Base-by-base conservation (phyloP, 2,888 invertebrate genomes). In the Caenorhabditis imperialis region DNA sequence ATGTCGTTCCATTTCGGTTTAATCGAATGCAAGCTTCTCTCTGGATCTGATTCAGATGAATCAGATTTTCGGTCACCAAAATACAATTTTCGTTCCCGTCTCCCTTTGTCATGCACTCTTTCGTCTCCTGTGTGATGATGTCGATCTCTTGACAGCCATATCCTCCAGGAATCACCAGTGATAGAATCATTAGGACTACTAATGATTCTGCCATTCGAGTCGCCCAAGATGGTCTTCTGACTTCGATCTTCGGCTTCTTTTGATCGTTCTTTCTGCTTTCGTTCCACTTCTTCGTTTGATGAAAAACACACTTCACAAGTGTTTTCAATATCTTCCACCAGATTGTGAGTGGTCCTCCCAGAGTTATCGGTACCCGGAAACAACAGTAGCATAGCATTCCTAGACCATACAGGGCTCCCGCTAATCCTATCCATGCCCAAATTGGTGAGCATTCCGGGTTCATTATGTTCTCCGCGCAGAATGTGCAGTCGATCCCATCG, bases 251-350 rank as follows among this genome's bases (percentile, higher is more conserved):
- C n/a, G n/a, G n/a, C n/a, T n/a, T n/a, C n/a, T n/a, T n/a, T 18
- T 20, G 8, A 3, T 42, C 22, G 12, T 7, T 23, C 6, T 42
- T 18, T 3, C 14, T 7, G 1, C 2, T 8, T 12, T 3, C 20
- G 20, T 18, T 27, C 55, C 7, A 25, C n/a, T 8, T 10, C n/a
- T 47, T 12, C 12, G 25, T 16, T 12, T 7, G 10, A 20, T 30
- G 3, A 7, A 45, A 16, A 7, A 45, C 16, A n/a, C n/a, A 22
- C 35, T 30, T 27, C 16, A 12, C 20, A 5, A 25, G 30, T 18
- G 47, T 23, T 70, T 57, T 40, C 48, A 71, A 14, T 42, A 51
- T 40, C 48, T 23, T 27, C 61, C 74, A 53, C 50, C 60, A 3
- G 57, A 53, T 6, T 55, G 33, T 7, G 40, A 60, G 14, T 67